These are phyloP conservation scores for Enteromius radiatus DNA, from an alignment of 2,797 vertebrate genomes.

Conservation along the genomic window DNA sequence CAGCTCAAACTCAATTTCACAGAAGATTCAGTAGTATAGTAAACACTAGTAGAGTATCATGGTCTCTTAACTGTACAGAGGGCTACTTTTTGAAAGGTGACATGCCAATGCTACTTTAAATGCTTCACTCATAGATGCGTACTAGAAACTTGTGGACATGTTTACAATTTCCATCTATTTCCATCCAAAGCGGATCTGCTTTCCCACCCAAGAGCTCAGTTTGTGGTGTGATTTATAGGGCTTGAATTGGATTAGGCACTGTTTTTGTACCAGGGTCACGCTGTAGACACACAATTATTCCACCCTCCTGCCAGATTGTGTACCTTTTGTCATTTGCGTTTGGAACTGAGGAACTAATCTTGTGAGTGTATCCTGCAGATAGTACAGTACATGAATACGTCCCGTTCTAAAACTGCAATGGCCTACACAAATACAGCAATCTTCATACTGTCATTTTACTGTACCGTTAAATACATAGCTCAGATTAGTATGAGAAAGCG, in stretches of 20 bases:
- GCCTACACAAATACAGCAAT: background rate
- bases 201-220: background rate
- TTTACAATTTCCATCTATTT: background rate
- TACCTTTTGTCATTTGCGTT: background rate
- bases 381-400: background rate
- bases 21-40: background rate
- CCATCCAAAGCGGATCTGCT: background rate
- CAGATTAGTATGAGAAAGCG: constrained; percentile 14
- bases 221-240: constrained; percentile 5
- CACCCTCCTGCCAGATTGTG: background rate
- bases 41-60: background rate
- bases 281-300: constrained; percentile 3
- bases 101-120: background rate
- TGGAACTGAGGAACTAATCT: constrained; percentile 2
- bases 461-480: background rate
- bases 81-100: background rate
- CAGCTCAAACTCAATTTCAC: background rate
- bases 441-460: background rate
- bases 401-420: background rate
- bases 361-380: background rate
- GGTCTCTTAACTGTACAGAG: background rate
- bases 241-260: constrained; percentile 18
- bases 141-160: background rate
- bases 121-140: background rate
- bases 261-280: constrained; percentile 7